Base-by-base conservation (phyloP, 2,888 invertebrate genomes). In the Phalangium opilio region DNA sequence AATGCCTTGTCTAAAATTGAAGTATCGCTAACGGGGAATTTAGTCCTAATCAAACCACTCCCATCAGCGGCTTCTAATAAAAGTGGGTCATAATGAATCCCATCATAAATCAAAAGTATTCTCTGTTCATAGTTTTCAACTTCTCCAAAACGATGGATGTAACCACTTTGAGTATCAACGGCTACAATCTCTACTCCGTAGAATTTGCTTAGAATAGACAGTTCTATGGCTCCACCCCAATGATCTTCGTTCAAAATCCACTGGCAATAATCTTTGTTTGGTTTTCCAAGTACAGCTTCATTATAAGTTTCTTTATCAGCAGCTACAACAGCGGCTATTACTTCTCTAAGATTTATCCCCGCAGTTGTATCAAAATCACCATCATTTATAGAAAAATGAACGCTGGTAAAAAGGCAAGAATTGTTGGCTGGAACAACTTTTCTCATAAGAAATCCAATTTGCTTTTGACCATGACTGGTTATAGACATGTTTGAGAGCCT, bases 211-310 rank as follows among this genome's bases (percentile, higher is more conserved):
- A 95, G 69, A 53, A 95, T 70, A 1, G 90, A 78, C 27, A 93
- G 73, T 70, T 95, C 95, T 57, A 95, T 95, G 48, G 86, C 93
- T 52, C 95, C 95, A 52, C 93, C 93, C 95, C 95, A 95, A 0
- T 86, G 82, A 57, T 81, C 83, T 0, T 82, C 76, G 59, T 81
- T 80, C 61, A 78, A 74, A 55, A 95, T 95, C 93, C 93, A 95
- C 2, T 74, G 70, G 61, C 86, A 86, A 64, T 95, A 95, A 44
- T 86, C 85, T 0, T 71, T 65, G 61, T 66, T 67, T 3, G 60
- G 56, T 54, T 62, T 53, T 0, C 87, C 84, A 1, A 95, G 72
- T 59, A 93, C 77, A 0, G 82, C 93, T 62, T 86, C 85, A 46
- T 75, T 83, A 66, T 83, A 95, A 27, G 76, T 78, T 8, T 77